These are phyloP conservation scores for Aphrophora alni DNA, from an alignment of 2,888 invertebrate genomes.

Conservation along the genomic window DNA sequence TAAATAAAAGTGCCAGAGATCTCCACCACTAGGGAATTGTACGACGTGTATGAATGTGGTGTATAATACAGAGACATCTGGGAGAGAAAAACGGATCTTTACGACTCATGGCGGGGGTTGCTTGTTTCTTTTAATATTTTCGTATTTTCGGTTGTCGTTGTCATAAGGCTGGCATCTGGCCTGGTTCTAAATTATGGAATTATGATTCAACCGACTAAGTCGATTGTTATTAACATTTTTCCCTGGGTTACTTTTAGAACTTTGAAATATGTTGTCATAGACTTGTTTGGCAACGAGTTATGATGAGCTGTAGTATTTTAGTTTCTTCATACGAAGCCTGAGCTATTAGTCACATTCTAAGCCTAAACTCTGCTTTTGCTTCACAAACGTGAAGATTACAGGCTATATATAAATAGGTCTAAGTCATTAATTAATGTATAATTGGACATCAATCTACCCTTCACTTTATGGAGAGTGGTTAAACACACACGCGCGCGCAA, in stretches of 20 bases:
- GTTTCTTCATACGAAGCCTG: not conserved
- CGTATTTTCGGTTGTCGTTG: not conserved
- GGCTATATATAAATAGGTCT: not conserved
- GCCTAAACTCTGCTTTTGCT: not conserved
- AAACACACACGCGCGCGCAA: not conserved
- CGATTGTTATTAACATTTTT: slow-evolving; percentile 2
- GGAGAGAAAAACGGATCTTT: slow-evolving; percentile 1
- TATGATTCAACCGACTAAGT: not conserved
- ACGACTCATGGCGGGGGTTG: not conserved
- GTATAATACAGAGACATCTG: slow-evolving; percentile 1
- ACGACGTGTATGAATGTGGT: not conserved
- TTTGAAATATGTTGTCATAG: not conserved
- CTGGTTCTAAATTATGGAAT: not conserved
- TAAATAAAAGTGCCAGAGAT: not conserved
- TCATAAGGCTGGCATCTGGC: not conserved
- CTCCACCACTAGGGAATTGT: not conserved
- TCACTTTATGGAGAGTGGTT: not conserved
- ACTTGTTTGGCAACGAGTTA: not conserved
- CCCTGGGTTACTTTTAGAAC: not conserved
- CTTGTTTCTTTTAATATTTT: not conserved
- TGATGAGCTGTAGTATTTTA: not conserved
- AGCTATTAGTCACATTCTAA: not conserved
- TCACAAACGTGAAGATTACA: too few relatives aligned
- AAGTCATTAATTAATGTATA: not conserved
- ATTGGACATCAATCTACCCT: slow-evolving; percentile 2